A percentile compares a stretch with the other conserved stretches of the same genome.
Conservation (phyloP, 2,888 invertebrate species). For the Schrankia costaestrigalis region DNA sequence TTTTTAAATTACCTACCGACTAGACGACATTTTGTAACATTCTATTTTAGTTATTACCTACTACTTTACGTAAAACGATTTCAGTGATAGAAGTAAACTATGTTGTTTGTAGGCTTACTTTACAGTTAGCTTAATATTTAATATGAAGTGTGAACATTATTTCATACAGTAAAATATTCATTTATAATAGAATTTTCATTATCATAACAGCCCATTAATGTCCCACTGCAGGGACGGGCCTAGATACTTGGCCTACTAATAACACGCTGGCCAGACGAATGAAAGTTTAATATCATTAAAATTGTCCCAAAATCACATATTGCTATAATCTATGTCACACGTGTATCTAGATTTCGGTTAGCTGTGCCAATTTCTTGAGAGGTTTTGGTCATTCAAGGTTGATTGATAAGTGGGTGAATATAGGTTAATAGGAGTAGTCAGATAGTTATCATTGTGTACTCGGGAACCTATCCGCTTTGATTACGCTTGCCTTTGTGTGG, state of each 20-base stretch:
- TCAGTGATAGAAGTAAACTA: too few relatives aligned
- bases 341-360: slow-evolving; percentile 40
- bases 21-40: slow-evolving; percentile 38
- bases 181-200: too few relatives aligned
- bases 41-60: slow-evolving; percentile 42
- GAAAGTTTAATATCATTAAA: too few relatives aligned
- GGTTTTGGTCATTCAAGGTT: slow-evolving; percentile 45
- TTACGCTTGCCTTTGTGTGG: slow-evolving; percentile 28
- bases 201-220: too few relatives aligned
- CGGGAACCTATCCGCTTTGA: slow-evolving; percentile 26
- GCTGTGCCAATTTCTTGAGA: slow-evolving; percentile 48
- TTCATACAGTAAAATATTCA: too few relatives aligned
- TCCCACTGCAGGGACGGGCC: too few relatives aligned
- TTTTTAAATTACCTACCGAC: slow-evolving; percentile 36
- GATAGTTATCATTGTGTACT: slow-evolving; percentile 29
- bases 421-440: slow-evolving; percentile 45
- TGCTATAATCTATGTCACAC: slow-evolving; percentile 47
- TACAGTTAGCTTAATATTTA: too few relatives aligned
- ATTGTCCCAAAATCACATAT: slow-evolving; percentile 59
- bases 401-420: slow-evolving; percentile 41
- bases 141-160: too few relatives aligned
- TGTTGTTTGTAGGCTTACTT: too few relatives aligned
- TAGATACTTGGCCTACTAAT: too few relatives aligned
- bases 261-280: too few relatives aligned
- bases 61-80: too few relatives aligned